Evolutionary conservation across 2,888 invertebrate genomes (phyloP).

Genomic region (Lepas anatifera): DNA sequence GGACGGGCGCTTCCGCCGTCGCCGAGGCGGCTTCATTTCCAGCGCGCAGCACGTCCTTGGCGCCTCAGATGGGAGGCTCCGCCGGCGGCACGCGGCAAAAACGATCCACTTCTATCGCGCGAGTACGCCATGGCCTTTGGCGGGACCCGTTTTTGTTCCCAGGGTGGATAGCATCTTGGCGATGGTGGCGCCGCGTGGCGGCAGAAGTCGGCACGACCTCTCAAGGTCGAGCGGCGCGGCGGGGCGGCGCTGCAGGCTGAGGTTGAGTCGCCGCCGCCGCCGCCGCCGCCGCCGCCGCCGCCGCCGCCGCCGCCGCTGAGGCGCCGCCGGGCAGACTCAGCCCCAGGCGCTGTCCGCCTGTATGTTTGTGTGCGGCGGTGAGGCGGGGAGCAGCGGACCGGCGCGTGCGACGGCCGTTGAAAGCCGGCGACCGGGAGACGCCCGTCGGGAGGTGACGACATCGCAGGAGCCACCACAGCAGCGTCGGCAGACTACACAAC

Average conservation of each 20-base stretch:
- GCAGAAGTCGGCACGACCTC: not conserved
- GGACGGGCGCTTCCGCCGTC: not conserved
- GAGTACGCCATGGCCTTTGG: not conserved
- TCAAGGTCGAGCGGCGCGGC: not conserved
- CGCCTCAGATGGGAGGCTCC: not conserved
- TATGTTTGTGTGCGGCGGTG: no score
- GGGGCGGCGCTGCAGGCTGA: not conserved
- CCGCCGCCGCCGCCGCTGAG: no score
- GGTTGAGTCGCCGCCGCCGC: no score
- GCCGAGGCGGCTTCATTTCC: not conserved
- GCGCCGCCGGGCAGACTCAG: no score
- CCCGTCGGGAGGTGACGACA: no score
- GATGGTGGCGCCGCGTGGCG: not conserved
- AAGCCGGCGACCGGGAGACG: no score
- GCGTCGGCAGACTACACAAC: no score
- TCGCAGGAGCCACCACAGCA: no score
- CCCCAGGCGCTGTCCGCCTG: no score
- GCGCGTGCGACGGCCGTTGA: no score
- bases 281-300: no score
- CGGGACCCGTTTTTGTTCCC: constrained; percentile 8
- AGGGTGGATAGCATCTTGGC: not conserved
- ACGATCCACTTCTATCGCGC: not conserved
- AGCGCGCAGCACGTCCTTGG: not conserved
- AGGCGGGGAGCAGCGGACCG: no score
- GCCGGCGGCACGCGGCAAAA: not conserved